phyloP scores from a whole-genome alignment of 2,113 vertebrate species.

The Falco punctatus region DNA sequence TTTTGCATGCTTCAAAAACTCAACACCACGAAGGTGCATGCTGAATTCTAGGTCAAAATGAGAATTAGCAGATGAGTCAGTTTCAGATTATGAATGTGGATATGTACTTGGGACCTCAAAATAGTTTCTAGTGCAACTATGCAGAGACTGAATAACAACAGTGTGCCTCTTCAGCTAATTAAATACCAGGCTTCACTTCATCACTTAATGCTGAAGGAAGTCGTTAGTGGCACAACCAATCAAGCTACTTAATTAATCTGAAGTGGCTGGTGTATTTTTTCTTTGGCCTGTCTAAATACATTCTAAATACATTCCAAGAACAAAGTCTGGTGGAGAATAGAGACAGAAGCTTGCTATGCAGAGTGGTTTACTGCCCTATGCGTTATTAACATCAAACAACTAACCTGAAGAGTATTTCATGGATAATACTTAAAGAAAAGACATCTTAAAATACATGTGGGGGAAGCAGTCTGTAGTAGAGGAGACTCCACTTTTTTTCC shows the following conservation, averaged over 20 bases:
- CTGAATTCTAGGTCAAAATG: neutral
- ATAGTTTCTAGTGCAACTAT: accelerated
- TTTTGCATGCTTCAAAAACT: neutral
- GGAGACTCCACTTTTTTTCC: neutral
- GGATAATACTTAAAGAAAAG: neutral
- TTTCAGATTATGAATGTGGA: neutral
- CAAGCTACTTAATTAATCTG: neutral
- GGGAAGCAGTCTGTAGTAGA: neutral
- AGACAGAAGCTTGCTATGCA: neutral
- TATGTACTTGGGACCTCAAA: neutral
- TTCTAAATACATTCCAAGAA: neutral
- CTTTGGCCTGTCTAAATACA: neutral
- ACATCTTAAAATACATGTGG: neutral
- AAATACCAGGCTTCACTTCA: neutral
- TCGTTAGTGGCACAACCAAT: neutral
- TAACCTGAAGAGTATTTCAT: neutral
- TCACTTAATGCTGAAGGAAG: neutral
- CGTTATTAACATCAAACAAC: accelerated
- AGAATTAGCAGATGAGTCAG: neutral
- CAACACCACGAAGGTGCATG: accelerated
- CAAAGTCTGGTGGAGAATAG: neutral
- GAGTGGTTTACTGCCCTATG: neutral
- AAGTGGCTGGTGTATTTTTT: neutral
- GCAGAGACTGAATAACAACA: neutral
- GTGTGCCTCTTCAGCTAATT: neutral